Conservation (phyloP, 35 echinoderm and acorn worm species). For the Heliocidaris erythrogramma region DNA sequence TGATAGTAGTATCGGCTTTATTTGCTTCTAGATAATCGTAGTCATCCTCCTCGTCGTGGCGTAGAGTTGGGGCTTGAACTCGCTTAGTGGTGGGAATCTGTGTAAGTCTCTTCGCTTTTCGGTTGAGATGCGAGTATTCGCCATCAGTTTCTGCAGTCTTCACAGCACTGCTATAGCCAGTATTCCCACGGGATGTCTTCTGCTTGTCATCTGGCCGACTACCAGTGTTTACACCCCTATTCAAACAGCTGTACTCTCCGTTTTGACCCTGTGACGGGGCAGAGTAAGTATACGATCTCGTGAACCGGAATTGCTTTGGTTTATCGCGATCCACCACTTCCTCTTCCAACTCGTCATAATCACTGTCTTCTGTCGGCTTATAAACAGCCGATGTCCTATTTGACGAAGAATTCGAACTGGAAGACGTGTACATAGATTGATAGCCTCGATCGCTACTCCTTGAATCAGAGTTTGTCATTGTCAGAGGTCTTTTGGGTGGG, state of each 20-base stretch:
- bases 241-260: constrained; percentile 17
- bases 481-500: background rate
- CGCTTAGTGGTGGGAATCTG: background rate
- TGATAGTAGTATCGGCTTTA: background rate
- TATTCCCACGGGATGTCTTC: constrained; percentile 16
- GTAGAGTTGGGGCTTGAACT: constrained; percentile 20
- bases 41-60: constrained; percentile 44
- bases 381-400: constrained; percentile 23
- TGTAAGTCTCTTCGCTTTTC: background rate
- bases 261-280: background rate
- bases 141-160: constrained; percentile 29
- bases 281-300: background rate
- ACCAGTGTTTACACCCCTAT: background rate
- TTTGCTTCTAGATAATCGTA: constrained; percentile 35
- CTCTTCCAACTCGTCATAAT: constrained; percentile 43
- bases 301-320: constrained; percentile 32
- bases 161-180: constrained; percentile 11
- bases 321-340: background rate
- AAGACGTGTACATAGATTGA: constrained; percentile 41
- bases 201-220: background rate
- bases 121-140: constrained; percentile 37
- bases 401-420: constrained; percentile 7
- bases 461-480: background rate
- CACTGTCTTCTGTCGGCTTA: constrained; percentile 42
- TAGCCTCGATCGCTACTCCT: constrained; percentile 35